Evolutionary conservation across 2,888 invertebrate species (phyloP).

Genomic region (Ophioninae sp.): DNA sequence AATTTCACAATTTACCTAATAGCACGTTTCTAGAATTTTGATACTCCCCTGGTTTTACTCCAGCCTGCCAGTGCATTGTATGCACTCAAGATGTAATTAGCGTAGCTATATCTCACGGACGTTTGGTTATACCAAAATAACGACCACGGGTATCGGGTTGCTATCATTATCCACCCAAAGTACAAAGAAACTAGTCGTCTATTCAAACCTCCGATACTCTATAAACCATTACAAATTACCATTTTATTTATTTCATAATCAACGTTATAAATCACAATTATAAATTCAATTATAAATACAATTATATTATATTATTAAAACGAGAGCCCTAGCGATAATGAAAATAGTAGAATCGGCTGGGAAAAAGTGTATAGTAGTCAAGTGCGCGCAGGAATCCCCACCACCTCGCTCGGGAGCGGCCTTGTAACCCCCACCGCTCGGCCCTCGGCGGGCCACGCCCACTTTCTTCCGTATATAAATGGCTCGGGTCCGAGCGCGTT

Average conservation of each 20-base stretch:
- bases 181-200: not conserved
- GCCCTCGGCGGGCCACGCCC: not conserved
- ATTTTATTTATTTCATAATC: no score
- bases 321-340: no score
- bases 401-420: not conserved
- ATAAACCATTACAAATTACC: no score
- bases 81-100: conserved; percentile 9
- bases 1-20: conserved; percentile 75
- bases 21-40: conserved; percentile 72
- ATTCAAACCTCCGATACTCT: not conserved
- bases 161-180: not conserved
- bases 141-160: conserved; percentile 23
- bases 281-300: no score
- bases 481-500: not conserved
- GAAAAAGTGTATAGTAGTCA: not conserved
- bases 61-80: not conserved
- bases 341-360: not conserved
- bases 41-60: conserved; percentile 69
- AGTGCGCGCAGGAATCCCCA: not conserved
- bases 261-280: not conserved
- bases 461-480: not conserved
- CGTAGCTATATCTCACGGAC: conserved; percentile 3
- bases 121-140: not conserved
- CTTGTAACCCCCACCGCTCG: not conserved
- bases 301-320: no score